These are phyloP conservation scores for Ivindomyrus marchei DNA, from an alignment of 2,113 vertebrate genomes.

Conservation along the genomic window DNA sequence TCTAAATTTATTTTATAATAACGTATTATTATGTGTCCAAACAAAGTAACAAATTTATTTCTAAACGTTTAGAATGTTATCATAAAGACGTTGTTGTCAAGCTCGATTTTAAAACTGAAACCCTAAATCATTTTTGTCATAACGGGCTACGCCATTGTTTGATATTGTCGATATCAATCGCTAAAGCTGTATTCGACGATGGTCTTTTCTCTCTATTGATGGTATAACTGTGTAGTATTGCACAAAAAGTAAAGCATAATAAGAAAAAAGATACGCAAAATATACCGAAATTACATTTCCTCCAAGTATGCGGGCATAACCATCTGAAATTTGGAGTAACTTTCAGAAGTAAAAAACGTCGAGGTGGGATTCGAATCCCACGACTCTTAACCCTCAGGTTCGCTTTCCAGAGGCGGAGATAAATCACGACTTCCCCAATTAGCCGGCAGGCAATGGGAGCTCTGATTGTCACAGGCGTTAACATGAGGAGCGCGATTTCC, in stretches of 20 bases:
- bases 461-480: constrained; percentile 58
- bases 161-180: not conserved
- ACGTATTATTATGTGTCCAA: not conserved
- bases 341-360: not conserved
- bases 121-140: not conserved
- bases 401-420: constrained; percentile 50
- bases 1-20: not conserved
- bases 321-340: not conserved
- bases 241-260: not conserved
- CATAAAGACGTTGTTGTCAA: not conserved
- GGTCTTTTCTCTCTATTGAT: not conserved
- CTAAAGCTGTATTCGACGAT: not conserved
- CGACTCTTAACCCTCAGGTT: constrained; percentile 47
- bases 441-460: constrained; percentile 54
- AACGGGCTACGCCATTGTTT: not conserved
- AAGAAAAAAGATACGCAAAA: not conserved
- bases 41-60: not conserved
- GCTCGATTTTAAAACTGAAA: not conserved
- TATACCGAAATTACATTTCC: not conserved
- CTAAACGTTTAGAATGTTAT: not conserved
- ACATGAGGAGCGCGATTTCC: constrained; percentile 44
- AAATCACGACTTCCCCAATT: constrained; percentile 57
- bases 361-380: constrained; percentile 20
- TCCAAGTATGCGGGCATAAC: not conserved
- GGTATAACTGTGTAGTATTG: not conserved